phyloP scores from a whole-genome alignment of 2,797 vertebrate genomes.

The Takifugu ocellatus region DNA sequence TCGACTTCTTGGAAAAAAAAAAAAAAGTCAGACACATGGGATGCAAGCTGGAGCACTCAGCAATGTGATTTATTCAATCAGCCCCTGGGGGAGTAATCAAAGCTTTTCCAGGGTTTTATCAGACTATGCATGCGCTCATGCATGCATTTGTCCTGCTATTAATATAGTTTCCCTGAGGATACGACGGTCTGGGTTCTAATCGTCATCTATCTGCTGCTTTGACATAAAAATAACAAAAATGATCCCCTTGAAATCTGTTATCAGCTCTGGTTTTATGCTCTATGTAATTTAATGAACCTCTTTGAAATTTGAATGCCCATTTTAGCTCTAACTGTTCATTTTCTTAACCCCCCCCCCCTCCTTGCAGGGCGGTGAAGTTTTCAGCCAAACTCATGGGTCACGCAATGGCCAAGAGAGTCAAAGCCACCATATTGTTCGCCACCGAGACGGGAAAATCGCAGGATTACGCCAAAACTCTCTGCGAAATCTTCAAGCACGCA shows the following conservation, averaged over 20 bases:
- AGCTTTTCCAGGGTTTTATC: slow-evolving; percentile 39
- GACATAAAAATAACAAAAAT: slow-evolving; percentile 22
- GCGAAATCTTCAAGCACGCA: slow-evolving; percentile 98
- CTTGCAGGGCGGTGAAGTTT: slow-evolving; percentile 92
- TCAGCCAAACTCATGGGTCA: slow-evolving; percentile 98
- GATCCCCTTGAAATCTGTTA: slow-evolving; percentile 9
- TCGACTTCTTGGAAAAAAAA: slow-evolving; percentile 4
- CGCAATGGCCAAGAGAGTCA: slow-evolving; percentile 98
- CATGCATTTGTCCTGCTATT: slow-evolving; percentile 49
- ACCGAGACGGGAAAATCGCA: slow-evolving; percentile 97
- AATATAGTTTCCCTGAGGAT: slow-evolving; percentile 69
- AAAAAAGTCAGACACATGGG: slow-evolving; percentile 38
- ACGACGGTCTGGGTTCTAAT: slow-evolving; percentile 59
- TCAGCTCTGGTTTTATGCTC: slow-evolving; percentile 2
- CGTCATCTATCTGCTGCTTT: slow-evolving; percentile 48
- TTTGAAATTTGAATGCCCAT: too few species aligned
- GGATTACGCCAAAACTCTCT: slow-evolving; percentile 95
- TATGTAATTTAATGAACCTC: slow-evolving; percentile 6
- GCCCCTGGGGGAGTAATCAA: slow-evolving; percentile 69
- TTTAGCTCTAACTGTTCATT: too few species aligned
- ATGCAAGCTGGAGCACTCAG: slow-evolving; percentile 39
- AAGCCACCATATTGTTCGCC: slow-evolving; percentile 95
- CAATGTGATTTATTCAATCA: slow-evolving; percentile 65
- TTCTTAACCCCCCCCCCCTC: not conserved
- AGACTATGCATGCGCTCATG: slow-evolving; percentile 22